A percentile compares a stretch with the other conserved stretches of the same genome.
These are phyloP conservation scores for Agrochola lychnidis DNA, from an alignment of 2,888 invertebrate genomes.

Conservation along the genomic window DNA sequence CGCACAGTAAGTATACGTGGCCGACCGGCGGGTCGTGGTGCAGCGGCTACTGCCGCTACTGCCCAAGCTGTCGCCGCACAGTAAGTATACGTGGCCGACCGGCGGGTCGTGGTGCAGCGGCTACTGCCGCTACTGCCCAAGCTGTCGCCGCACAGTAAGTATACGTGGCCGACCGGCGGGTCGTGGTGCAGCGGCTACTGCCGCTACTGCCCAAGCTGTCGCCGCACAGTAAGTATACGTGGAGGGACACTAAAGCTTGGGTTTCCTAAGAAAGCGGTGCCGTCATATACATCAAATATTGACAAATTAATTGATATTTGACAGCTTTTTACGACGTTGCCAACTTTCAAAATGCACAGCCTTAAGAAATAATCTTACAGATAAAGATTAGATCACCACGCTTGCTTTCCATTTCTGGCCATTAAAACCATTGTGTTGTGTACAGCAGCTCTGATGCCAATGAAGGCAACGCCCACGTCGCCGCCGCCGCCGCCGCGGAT, in stretches of 20 bases:
- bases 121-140: slow-evolving; percentile 29
- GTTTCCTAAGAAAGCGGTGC: too few relatives aligned
- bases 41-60: slow-evolving; percentile 5
- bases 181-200: not conserved
- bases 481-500: slow-evolving; percentile 78
- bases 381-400: not conserved
- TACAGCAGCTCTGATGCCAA: slow-evolving; percentile 82
- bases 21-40: slow-evolving; percentile 19
- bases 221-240: slow-evolving; percentile 9
- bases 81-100: slow-evolving; percentile 5
- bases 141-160: slow-evolving; percentile 6
- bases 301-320: not conserved
- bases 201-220: not conserved
- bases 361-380: not conserved
- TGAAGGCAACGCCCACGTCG: slow-evolving; percentile 79
- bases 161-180: not conserved
- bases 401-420: not conserved
- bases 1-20: not conserved
- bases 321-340: not conserved
- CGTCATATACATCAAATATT: not conserved
- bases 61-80: slow-evolving; percentile 25
- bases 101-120: slow-evolving; percentile 9
- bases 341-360: not conserved
- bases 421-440: not conserved
- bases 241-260: not conserved